These are phyloP conservation scores for Sebastes ruberrimus DNA, from an alignment of 2,797 vertebrate species.

Conservation along the genomic window DNA sequence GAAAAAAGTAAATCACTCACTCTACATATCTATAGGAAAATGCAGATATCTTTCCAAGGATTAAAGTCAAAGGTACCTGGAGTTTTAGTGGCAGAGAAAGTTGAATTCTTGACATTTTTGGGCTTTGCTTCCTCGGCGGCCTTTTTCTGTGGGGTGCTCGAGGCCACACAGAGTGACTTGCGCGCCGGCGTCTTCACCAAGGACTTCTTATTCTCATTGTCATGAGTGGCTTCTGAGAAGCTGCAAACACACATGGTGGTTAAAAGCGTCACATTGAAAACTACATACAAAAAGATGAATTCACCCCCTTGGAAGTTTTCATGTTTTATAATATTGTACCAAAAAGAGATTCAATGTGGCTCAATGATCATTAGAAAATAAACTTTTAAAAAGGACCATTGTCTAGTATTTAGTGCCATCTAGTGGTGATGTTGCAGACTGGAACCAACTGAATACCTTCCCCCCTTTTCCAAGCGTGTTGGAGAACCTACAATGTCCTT, in stretches of 20 bases:
- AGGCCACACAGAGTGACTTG: constrained; percentile 77
- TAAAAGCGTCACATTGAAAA: neutral
- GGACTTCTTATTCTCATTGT: constrained; percentile 90
- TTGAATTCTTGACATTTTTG: constrained; percentile 32
- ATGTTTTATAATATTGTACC: neutral
- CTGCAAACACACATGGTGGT: constrained; percentile 66
- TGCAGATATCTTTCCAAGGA: neutral
- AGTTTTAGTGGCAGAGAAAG: constrained; percentile 69
- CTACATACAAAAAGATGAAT: neutral
- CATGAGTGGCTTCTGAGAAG: constrained; percentile 88
- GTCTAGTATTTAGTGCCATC: too few relatives aligned
- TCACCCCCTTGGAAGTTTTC: neutral
- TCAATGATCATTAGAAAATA: neutral
- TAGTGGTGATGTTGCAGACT: too few relatives aligned
- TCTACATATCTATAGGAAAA: neutral
- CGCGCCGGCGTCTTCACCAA: constrained; percentile 91
- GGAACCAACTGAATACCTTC: too few relatives aligned
- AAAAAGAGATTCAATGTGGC: neutral
- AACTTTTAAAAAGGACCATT: too few relatives aligned
- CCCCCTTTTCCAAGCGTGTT: too few relatives aligned
- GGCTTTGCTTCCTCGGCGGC: constrained; percentile 33
- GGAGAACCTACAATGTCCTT: too few relatives aligned
- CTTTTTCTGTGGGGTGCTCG: constrained; percentile 70
- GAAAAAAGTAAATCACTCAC: neutral
- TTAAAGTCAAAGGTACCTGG: constrained; percentile 53